Evolutionary conservation across 2,113 vertebrate species (phyloP).

Genomic region (Myiozetetes cayanensis): DNA sequence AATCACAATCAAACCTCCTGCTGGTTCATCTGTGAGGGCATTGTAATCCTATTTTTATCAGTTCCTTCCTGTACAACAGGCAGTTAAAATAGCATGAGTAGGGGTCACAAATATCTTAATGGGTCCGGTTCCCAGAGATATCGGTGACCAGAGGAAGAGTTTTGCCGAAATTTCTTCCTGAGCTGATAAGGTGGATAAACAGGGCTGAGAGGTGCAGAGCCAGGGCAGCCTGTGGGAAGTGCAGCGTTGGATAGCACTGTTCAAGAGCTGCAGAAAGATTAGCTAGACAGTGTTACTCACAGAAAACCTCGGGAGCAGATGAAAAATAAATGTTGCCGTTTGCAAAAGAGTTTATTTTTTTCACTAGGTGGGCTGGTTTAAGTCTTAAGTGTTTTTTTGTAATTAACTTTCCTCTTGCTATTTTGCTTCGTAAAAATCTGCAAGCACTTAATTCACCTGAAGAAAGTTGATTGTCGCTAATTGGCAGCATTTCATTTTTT

Average conservation of each 20-base stretch:
- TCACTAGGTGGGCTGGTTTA: background rate
- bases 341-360: background rate
- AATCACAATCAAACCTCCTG: slow-evolving; percentile 78
- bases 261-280: background rate
- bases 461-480: background rate
- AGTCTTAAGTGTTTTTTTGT: background rate
- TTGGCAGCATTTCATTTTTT: background rate
- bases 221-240: background rate
- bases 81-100: slow-evolving; percentile 79
- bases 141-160: slow-evolving; percentile 75
- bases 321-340: background rate
- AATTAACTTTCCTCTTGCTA: background rate
- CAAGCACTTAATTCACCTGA: rapidly evolving
- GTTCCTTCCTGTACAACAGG: slow-evolving; percentile 84
- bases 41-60: slow-evolving; percentile 89
- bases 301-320: background rate
- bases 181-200: slow-evolving; percentile 73
- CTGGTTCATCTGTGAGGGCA: slow-evolving; percentile 75
- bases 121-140: slow-evolving; percentile 80
- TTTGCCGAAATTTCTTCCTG: slow-evolving; percentile 77
- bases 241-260: background rate
- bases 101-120: slow-evolving; percentile 83
- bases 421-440: background rate
- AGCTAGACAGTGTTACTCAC: background rate
- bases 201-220: slow-evolving; percentile 35